Evolutionary conservation across 2,113 vertebrate genomes (phyloP).

Genomic region (Syngnathus scovelli): DNA sequence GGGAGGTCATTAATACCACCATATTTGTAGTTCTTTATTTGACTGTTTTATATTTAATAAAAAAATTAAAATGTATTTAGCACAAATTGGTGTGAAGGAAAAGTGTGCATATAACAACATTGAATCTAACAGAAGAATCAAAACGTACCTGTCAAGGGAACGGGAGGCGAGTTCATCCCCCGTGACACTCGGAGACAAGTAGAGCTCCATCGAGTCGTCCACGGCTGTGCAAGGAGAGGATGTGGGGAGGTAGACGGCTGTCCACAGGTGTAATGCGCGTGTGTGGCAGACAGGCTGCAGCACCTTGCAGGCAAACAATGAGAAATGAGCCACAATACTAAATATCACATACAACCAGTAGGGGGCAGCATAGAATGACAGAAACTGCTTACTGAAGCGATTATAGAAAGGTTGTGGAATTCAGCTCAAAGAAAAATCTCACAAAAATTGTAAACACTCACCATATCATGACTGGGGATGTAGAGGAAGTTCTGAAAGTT

Average conservation of each 20-base stretch:
- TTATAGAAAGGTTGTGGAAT: not conserved
- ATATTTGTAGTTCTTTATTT: too few species aligned
- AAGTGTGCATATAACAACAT: not conserved
- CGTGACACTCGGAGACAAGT: conserved; percentile 76
- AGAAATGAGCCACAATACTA: not conserved
- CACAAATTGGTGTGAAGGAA: not conserved
- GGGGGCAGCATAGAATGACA: not conserved
- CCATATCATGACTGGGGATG: conserved; percentile 87
- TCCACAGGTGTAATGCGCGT: conserved; percentile 91
- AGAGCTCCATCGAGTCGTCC: conserved; percentile 89
- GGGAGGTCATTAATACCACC: too few species aligned
- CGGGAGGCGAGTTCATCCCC: conserved; percentile 87
- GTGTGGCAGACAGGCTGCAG: conserved; percentile 97
- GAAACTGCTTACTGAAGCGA: not conserved
- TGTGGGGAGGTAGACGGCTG: conserved; percentile 91
- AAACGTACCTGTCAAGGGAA: conserved; percentile 83
- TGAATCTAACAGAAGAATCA: not conserved
- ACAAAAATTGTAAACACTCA: conserved; percentile 32
- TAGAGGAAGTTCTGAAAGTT: conserved; percentile 99
- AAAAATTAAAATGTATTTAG: too few species aligned
- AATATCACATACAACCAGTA: not conserved
- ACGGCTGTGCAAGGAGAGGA: conserved; percentile 89
- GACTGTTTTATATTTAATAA: too few species aligned
- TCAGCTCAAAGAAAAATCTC: not conserved
- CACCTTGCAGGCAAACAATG: conserved; percentile 70